Conservation (phyloP, 2,888 invertebrate genomes). For the Athalia rosae region DNA sequence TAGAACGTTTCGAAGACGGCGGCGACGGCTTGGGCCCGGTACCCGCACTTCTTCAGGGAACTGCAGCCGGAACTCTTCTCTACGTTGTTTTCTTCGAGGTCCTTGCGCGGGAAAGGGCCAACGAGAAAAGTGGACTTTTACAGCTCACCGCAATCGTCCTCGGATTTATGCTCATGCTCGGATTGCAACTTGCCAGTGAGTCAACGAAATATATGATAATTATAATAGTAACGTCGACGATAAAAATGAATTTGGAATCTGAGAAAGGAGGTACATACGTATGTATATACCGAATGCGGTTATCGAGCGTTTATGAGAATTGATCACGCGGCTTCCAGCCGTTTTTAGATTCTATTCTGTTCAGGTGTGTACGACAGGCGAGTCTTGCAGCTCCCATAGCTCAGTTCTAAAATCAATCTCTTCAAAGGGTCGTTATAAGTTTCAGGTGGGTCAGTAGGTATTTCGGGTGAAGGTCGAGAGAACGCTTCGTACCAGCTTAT, state of each 20-base stretch:
- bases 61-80: slow-evolving; percentile 86
- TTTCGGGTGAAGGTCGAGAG: slow-evolving; percentile 38
- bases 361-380: too few species aligned
- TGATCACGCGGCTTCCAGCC: too few species aligned
- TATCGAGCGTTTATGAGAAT: too few species aligned
- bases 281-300: too few species aligned
- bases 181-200: slow-evolving; percentile 73
- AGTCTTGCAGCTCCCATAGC: neutral
- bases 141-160: slow-evolving; percentile 77
- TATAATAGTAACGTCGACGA: neutral
- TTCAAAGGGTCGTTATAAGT: slow-evolving; percentile 13
- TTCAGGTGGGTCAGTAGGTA: slow-evolving; percentile 42
- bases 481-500: slow-evolving; percentile 33
- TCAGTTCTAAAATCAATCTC: slow-evolving; percentile 29
- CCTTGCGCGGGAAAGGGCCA: slow-evolving; percentile 81
- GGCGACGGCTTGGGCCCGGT: slow-evolving; percentile 73
- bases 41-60: slow-evolving; percentile 79
- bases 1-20: slow-evolving; percentile 70
- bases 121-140: slow-evolving; percentile 77
- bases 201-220: slow-evolving; percentile 45
- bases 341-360: too few species aligned
- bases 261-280: too few species aligned
- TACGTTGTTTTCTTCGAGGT: slow-evolving; percentile 90
- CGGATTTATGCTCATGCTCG: slow-evolving; percentile 78
- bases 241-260: neutral